Conservation (phyloP, 2,888 invertebrate species). For the Xanthia icteritia region DNA sequence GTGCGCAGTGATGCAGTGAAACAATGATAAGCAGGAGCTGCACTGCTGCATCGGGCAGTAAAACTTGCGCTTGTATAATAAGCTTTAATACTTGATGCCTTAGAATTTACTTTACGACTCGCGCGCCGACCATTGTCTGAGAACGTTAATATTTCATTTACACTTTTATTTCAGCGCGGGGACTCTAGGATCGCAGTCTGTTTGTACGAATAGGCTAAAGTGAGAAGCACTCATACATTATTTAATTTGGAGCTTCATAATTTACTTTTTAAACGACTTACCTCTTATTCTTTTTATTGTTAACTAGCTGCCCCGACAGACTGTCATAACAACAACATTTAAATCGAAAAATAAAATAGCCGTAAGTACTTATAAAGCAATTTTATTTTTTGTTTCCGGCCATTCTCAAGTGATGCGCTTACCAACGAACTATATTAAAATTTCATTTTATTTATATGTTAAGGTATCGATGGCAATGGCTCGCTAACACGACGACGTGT, state of each 20-base stretch:
- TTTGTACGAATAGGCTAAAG: neutral
- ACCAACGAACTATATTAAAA: too few relatives aligned
- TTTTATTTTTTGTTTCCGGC: too few relatives aligned
- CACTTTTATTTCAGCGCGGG: conserved; percentile 15
- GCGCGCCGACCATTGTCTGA: conserved; percentile 21
- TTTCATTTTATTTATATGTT: too few relatives aligned
- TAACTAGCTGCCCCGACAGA: too few relatives aligned
- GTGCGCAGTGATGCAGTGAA: conserved; percentile 24
- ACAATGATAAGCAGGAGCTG: conserved; percentile 35
- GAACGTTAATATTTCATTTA: conserved; percentile 28
- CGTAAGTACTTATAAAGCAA: too few relatives aligned
- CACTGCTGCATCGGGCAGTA: conserved; percentile 34
- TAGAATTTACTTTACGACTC: conserved; percentile 41
- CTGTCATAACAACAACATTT: too few relatives aligned
- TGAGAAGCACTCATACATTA: neutral
- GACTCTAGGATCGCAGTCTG: neutral
- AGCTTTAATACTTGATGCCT: conserved; percentile 49
- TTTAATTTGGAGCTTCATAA: neutral
- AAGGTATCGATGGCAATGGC: too few relatives aligned
- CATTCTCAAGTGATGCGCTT: neutral
- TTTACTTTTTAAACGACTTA: neutral
- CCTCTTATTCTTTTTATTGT: neutral
- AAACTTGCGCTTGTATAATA: conserved; percentile 21
- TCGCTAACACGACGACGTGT: too few relatives aligned
- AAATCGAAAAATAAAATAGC: too few relatives aligned